A percentile compares a stretch with the other conserved stretches of the same genome.
phyloP scores from a whole-genome alignment of 2,797 vertebrate genomes.

The Trichosurus vulpecula region DNA sequence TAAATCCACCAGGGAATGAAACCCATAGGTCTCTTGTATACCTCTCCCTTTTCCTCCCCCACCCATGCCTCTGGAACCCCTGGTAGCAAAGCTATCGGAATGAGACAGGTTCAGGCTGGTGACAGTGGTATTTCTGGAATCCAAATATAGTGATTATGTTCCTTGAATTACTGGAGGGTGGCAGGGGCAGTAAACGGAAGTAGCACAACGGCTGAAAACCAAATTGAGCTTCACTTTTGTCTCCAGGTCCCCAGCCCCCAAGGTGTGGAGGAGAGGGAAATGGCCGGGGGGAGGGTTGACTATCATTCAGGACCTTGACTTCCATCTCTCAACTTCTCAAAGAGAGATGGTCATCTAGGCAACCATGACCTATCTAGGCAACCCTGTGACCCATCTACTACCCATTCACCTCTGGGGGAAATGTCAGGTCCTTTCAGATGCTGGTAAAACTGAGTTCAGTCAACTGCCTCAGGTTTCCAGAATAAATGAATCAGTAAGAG shows the following conservation, averaged over 20 bases:
- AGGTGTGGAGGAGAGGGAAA: background rate
- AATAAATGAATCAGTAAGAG: background rate
- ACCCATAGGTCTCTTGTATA: background rate
- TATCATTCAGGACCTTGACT: background rate
- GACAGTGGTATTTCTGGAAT: background rate
- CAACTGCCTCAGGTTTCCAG: background rate
- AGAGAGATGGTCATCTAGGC: constrained; percentile 6
- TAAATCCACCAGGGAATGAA: background rate
- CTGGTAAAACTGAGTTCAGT: background rate
- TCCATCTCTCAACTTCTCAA: background rate
- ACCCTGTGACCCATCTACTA: background rate
- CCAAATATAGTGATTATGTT: constrained; percentile 43
- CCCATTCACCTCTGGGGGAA: constrained; percentile 3
- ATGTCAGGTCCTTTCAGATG: background rate
- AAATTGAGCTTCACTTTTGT: background rate
- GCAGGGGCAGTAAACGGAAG: background rate
- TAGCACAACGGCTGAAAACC: constrained; percentile 3
- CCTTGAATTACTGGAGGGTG: constrained; percentile 23
- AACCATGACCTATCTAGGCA: background rate
- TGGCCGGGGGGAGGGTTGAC: background rate
- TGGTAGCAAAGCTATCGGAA: background rate
- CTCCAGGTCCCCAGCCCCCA: background rate
- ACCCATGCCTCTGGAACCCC: background rate
- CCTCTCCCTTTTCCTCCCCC: background rate
- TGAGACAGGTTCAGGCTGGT: background rate